Conservation (phyloP, 1,140 invertebrate species). For the Amphibalanus amphitrite region DNA sequence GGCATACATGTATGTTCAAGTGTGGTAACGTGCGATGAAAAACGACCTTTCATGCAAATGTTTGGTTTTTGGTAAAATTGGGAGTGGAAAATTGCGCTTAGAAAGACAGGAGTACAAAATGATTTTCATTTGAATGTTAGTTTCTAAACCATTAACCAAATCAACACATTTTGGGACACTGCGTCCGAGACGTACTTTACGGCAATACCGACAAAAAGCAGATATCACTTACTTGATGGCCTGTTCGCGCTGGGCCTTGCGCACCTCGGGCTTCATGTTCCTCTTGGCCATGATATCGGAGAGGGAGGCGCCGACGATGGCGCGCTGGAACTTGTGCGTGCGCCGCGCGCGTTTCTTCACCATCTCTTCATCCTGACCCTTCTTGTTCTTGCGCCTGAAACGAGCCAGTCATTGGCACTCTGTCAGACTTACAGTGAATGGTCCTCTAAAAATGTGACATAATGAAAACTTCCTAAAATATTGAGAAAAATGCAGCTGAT, state of each 20-base stretch:
- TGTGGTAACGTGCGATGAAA: too few relatives aligned
- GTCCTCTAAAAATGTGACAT: too few relatives aligned
- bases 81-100: too few relatives aligned
- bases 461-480: not conserved
- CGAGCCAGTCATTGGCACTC: not conserved
- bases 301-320: conserved; percentile 91
- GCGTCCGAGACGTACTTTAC: too few relatives aligned
- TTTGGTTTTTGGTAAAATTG: too few relatives aligned
- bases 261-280: conserved; percentile 97
- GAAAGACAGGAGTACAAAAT: too few relatives aligned
- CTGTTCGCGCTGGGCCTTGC: conserved; percentile 94
- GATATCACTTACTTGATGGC: conserved; percentile 76
- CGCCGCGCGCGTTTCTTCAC: conserved; percentile 87
- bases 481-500: not conserved
- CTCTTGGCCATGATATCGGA: conserved; percentile 96
- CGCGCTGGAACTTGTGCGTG: conserved; percentile 89
- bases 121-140: too few relatives aligned
- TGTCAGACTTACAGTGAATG: not conserved
- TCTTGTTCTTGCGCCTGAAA: conserved; percentile 89
- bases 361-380: conserved; percentile 87
- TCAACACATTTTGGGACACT: too few relatives aligned
- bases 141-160: too few relatives aligned
- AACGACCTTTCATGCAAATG: too few relatives aligned
- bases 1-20: too few relatives aligned
- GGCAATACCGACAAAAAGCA: too few relatives aligned